These are phyloP conservation scores for Trissonchulus sp. DNA, from an alignment of 2,888 invertebrate species.

Conservation along the genomic window DNA sequence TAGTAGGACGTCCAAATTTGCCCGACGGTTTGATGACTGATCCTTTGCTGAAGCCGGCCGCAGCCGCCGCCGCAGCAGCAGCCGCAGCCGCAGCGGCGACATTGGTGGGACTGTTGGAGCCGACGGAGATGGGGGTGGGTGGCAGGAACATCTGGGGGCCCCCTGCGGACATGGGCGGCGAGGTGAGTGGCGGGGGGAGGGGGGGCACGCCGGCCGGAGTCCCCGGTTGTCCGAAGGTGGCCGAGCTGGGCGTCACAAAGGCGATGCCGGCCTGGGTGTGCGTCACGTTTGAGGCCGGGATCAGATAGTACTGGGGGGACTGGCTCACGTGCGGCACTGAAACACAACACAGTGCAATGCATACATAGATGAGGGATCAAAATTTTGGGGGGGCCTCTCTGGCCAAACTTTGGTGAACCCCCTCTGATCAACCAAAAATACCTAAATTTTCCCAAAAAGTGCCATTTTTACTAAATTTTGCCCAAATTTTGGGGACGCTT, in stretches of 20 bases:
- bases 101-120: background rate
- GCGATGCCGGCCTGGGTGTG: constrained; percentile 22
- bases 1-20: constrained; percentile 77
- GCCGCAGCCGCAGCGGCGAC: background rate
- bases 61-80: background rate
- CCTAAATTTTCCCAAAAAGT: no score
- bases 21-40: constrained; percentile 80
- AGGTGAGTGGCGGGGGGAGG: background rate
- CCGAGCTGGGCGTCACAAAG: constrained; percentile 12
- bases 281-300: constrained; percentile 29
- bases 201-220: background rate
- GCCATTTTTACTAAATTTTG: no score
- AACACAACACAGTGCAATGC: background rate
- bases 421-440: no score
- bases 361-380: no score
- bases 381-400: background rate
- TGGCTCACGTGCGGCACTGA: constrained; percentile 18
- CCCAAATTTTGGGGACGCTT: no score
- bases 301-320: constrained; percentile 29
- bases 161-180: background rate
- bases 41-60: constrained; percentile 55
- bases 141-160: background rate
- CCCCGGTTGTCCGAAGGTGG: background rate
- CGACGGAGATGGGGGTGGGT: background rate
- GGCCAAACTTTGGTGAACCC: background rate